Evolutionary conservation across 2,113 vertebrate genomes (phyloP).

Genomic region (Hippotragus niger): DNA sequence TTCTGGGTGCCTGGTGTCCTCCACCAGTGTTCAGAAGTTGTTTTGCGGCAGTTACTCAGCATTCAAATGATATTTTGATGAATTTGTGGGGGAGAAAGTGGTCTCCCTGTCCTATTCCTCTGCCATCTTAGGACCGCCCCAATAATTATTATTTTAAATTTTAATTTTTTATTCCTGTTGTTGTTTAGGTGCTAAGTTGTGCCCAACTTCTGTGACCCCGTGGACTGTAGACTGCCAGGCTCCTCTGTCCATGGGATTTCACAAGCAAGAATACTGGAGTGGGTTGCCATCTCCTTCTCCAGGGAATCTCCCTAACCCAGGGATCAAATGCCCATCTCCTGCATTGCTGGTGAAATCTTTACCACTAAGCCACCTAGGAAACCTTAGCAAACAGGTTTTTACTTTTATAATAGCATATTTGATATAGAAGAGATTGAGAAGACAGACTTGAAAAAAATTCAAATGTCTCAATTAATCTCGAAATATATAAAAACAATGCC

Average conservation of each 20-base stretch:
- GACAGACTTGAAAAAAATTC: background rate
- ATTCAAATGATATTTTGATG: background rate
- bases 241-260: background rate
- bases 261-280: background rate
- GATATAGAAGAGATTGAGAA: background rate
- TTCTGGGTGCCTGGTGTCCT: background rate
- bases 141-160: background rate
- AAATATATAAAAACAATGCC: background rate
- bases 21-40: background rate
- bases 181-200: background rate
- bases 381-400: background rate
- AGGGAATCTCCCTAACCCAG: background rate
- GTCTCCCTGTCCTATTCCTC: background rate
- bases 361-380: background rate
- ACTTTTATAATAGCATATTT: background rate
- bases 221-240: background rate
- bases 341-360: background rate
- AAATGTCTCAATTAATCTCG: background rate
- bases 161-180: background rate
- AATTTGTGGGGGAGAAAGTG: background rate
- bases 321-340: background rate
- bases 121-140: rapidly evolving
- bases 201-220: background rate
- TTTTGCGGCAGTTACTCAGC: background rate
- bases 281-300: background rate